Evolutionary conservation across 2,888 invertebrate species (phyloP).

Genomic region (Papilio protenor): DNA sequence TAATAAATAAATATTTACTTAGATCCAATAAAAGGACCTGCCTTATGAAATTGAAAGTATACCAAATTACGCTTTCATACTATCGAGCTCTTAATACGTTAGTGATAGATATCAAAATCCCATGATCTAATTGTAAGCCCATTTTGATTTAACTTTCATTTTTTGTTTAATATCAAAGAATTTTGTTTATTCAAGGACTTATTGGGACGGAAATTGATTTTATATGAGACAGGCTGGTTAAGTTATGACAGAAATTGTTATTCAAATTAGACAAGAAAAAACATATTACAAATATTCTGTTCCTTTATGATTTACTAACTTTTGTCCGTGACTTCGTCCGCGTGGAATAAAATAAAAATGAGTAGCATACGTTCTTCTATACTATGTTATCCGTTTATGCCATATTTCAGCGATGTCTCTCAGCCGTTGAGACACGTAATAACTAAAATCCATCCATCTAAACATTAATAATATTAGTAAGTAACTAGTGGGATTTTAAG

Average conservation of each 20-base stretch:
- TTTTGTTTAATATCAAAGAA: conserved; percentile 48
- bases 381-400: too few species aligned
- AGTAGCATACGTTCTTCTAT: background rate
- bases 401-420: too few species aligned
- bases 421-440: too few species aligned
- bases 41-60: conserved; percentile 39
- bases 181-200: conserved; percentile 39
- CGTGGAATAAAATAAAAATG: too few species aligned
- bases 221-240: conserved; percentile 34
- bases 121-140: background rate
- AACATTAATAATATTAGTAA: too few species aligned
- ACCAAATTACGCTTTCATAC: conserved; percentile 6
- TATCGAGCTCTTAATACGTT: background rate
- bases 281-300: background rate
- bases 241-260: conserved; percentile 37
- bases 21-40: background rate
- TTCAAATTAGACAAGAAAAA: background rate
- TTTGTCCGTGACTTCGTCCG: too few species aligned
- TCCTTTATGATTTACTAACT: background rate
- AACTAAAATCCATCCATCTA: too few species aligned
- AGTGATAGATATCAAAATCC: conserved; percentile 13
- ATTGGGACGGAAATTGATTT: conserved; percentile 42
- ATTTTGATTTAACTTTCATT: conserved; percentile 48
- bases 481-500: too few species aligned
- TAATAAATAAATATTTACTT: background rate